Evolutionary conservation across 2,113 vertebrate genomes (phyloP).

Genomic region (Aspiorhynchus laticeps): DNA sequence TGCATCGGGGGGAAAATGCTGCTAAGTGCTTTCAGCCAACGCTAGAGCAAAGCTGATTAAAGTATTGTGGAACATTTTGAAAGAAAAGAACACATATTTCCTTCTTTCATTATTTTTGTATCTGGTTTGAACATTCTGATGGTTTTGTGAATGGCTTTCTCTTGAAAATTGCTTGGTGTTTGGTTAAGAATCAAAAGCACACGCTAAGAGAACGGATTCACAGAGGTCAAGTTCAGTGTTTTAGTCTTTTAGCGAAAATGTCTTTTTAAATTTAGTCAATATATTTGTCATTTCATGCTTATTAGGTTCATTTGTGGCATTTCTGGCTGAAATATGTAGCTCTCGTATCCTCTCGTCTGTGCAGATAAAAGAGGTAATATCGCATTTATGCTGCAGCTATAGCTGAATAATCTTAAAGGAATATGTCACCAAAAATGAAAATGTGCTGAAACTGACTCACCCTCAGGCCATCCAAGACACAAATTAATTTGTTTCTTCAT

Average conservation of each 20-base stretch:
- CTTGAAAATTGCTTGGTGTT: not conserved
- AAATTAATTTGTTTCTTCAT: no score
- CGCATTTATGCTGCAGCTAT: no score
- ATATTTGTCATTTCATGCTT: not conserved
- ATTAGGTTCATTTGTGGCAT: not conserved
- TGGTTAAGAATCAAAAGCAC: not conserved
- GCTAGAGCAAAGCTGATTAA: constrained; percentile 48
- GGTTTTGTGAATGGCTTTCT: not conserved
- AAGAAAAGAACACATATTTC: not conserved
- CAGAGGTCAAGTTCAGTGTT: not conserved
- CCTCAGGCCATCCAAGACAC: no score
- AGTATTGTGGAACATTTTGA: constrained; percentile 58
- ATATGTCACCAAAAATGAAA: no score
- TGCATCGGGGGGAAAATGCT: constrained; percentile 28
- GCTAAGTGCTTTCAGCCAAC: constrained; percentile 43
- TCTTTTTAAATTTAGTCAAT: not conserved
- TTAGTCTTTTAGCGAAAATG: not conserved
- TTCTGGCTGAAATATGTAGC: not conserved
- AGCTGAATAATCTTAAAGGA: no score
- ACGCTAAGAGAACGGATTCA: not conserved
- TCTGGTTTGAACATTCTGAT: not conserved
- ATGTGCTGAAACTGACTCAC: no score
- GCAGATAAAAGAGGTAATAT: not conserved
- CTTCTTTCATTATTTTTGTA: not conserved
- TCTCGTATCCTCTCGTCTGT: not conserved